Conservation (phyloP, 2,113 vertebrate genomes). For the Podilymbus podiceps region DNA sequence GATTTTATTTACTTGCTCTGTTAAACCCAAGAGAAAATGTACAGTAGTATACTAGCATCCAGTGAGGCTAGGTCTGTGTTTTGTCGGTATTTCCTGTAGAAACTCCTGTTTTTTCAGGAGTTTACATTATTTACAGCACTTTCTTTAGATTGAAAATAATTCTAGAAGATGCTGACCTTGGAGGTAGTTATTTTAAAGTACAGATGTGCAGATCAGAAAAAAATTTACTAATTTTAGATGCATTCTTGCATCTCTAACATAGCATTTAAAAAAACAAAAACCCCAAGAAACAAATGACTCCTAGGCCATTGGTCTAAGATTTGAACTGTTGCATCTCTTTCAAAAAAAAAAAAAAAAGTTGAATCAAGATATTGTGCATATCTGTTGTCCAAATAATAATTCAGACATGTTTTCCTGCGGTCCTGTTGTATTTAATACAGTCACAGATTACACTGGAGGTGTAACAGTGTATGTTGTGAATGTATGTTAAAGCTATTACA, state of each 20-base stretch:
- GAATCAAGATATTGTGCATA: background rate
- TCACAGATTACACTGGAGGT: background rate
- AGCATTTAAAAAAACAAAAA: background rate
- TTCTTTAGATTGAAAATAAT: slow-evolving; percentile 22
- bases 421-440: background rate
- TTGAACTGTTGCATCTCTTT: slow-evolving; percentile 13
- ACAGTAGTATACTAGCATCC: background rate
- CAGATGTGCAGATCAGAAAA: background rate
- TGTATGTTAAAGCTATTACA: background rate
- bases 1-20: slow-evolving; percentile 1
- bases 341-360: background rate
- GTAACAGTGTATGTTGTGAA: background rate
- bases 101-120: slow-evolving; percentile 48
- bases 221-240: background rate
- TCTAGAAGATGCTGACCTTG: background rate
- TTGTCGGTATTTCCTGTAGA: background rate
- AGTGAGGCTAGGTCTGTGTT: background rate
- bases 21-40: slow-evolving; percentile 5
- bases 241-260: slow-evolving; percentile 34
- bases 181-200: background rate
- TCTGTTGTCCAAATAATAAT: background rate
- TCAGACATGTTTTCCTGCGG: background rate
- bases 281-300: background rate
- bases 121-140: slow-evolving; percentile 26
- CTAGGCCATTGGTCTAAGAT: background rate